Base-by-base conservation (phyloP, 2,888 invertebrate species). In the Periphyllus acericola region DNA sequence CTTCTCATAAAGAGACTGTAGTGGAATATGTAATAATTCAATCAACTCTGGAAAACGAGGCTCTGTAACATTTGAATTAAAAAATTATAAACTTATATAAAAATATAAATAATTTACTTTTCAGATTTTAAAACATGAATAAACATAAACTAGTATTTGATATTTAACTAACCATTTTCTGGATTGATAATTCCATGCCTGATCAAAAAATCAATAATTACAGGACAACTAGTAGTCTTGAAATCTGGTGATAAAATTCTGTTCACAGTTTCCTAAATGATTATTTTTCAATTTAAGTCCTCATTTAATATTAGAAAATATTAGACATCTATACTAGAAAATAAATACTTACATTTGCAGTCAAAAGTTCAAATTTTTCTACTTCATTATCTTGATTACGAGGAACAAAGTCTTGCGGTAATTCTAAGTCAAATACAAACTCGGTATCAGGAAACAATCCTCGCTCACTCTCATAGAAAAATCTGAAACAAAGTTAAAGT, bases 361-460 rank as follows among this genome's bases (percentile, higher is more conserved):
- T 95, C 89, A 97, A 93, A 90, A 98, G 92, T 92, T 97, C 96
- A 92, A 98, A 98, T 89, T 94, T 95, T 91, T 97, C 97, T 55
- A 98, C 98, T 93, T 98, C 98, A 25, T 98, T 98, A 92, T 98
- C 98, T 60, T 96, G 95, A 92, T 98, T 98, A 91, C 94, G 95
- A n/a, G 98, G 98, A 90, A 95, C 93, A 92, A 98, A 98, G 91
- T 97, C 97, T 85, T 94, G 91, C 29, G 98, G 98, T 90, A 98
- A 93, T 92, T 98, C 97, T 90, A 98, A 93, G 92, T 98, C 98
- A 92, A 96, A 98, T 40, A 98, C 96, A 92, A 97, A 98, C 91
- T 98, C 97, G 6, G 97, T 97, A 92, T 98, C 98, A 29, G 98
- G 98, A 91, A 97, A 97, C 71, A 99, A 92, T 0, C 98, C 98